Base-by-base conservation (phyloP, 64 coral and sea anemone genomes). In the Hydrozoanthus tunicans region DNA sequence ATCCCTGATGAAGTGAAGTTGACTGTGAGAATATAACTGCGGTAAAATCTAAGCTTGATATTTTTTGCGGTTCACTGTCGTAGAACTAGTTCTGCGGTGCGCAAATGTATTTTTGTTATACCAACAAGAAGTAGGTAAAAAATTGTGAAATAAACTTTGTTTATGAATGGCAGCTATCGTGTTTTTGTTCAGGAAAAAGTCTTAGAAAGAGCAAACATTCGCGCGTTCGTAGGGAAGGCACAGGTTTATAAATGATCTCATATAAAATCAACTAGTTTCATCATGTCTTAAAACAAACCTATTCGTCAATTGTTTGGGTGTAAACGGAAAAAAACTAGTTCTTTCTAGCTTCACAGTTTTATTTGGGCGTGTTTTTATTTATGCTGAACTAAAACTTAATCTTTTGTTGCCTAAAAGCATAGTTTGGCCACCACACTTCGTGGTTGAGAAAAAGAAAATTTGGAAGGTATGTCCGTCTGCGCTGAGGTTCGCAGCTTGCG, bases 271-370 rank as follows among this genome's bases (percentile, higher is more conserved):
- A 53, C 11, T 26, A 8, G 68, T 88, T 27, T 88, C 84, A 88
- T 88, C 84, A 88, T 73, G 5, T 75, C 84, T 75, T 88, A 73
- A 88, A 74, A 59, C 56, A 56, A 74, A 75, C 14, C 32, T 27
- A 43, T 73, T 69, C 57, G 68, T 73, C 84, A 88, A 3, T 74
- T 73, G 84, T 51, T 73, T 88, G 56, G 84, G 84, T 73, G 84
- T 17, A 51, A 54, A 69, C 11, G 54, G 9, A 73, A 26, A 57
- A 73, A 56, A 88, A 74, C 14, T 23, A 52, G 17, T 15, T 66
- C 5, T 7, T 75, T 75, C 57, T 74, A 70, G 9, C 54, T 74
- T 61, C 6, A 11, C 25, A n/a, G 55, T 59, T 27, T 32, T 65
- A 26, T 73, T 61, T 24, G 56, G 69, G 6, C 56, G 68, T 13